phyloP scores from a whole-genome alignment of 1,140 invertebrate species.

The Caenorhabditis tropicalis region DNA sequence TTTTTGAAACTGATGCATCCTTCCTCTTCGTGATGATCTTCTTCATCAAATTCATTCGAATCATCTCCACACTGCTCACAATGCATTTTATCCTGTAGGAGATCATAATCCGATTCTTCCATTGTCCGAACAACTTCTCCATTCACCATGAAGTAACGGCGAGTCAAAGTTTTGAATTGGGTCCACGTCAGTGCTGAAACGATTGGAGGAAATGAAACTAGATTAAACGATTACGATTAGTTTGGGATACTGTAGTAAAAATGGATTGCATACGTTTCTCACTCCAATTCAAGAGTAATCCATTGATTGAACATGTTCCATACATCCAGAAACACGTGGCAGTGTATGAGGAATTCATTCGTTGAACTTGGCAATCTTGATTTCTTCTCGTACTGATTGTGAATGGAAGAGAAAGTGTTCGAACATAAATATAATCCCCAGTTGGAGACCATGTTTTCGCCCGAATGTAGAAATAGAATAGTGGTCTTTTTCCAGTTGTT shows the following conservation, averaged over 20 bases:
- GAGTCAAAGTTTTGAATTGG: conserved; percentile 65
- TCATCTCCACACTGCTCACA: conserved; percentile 63
- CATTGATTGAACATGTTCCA: conserved; percentile 65
- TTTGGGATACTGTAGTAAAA: neutral
- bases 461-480: conserved; percentile 71
- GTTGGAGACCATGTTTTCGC: conserved; percentile 68
- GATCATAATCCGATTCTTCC: conserved; percentile 63
- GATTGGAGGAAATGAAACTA: neutral
- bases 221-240: too few species aligned
- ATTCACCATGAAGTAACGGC: conserved; percentile 68
- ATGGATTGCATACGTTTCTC: conserved; percentile 59
- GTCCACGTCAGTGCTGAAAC: conserved; percentile 67
- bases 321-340: conserved; percentile 71
- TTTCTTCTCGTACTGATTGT: conserved; percentile 71
- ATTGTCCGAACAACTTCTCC: conserved; percentile 66
- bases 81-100: conserved; percentile 66
- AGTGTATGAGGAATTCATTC: conserved; percentile 62
- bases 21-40: neutral
- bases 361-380: conserved; percentile 72
- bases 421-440: conserved; percentile 61
- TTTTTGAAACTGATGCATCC: conserved; percentile 67
- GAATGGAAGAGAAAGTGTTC: conserved; percentile 71
- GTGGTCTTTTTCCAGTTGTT: conserved; percentile 68
- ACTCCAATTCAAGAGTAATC: conserved; percentile 67
- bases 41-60: neutral